Evolutionary conservation across 1,140 invertebrate genomes (phyloP), one percentile per base, ranked within the genome.

Genomic region (Hypothenemus hampei): DNA sequence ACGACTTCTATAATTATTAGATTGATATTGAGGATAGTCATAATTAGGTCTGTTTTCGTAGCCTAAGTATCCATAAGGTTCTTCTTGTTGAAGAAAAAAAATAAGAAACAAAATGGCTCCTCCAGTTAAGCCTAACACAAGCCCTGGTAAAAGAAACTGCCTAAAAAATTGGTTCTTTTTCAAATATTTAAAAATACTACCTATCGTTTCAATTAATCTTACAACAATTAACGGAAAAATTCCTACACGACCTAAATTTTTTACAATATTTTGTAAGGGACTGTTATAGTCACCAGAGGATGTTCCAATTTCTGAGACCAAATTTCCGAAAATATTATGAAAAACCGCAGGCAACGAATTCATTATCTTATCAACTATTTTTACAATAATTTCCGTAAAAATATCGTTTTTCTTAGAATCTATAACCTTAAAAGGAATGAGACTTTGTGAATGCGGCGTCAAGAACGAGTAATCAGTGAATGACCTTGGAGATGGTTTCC

Each of bases 331-430:
- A 3, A 68, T 15, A 15, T 46, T 58, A 8, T 57, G 23, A 2
- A 67, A 15, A 37, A 68, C 44, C 35, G 49, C 41, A 0, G 68
- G 68, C 26, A 64, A 51, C 18, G 58, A 51, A 21, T 50, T 56
- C 4, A 67, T 37, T 13, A 68, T 26, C 58, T 66, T 67, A 33
- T 68, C 59, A n/a, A 70, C 15, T 46, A 69, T 64, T 56, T 62
- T 67, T 13, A 49, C 21, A 8, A 68, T 41, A 21, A 68, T 45
- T 41, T 61, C 44, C 3, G 53, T 54, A 31, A 68, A 59, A 39
- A 62, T 46, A 40, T 65, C 61, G 5, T 49, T 20, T 8, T 18
- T 48, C 37, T 59, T 59, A 8, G 18, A 20, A 26, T 24, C 6
- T 39, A 29, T 1, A 19, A 45, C 8, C 13, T 15, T 11, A 20